Evolutionary conservation across 2,113 vertebrate species (phyloP).

Genomic region (Otus sunia): DNA sequence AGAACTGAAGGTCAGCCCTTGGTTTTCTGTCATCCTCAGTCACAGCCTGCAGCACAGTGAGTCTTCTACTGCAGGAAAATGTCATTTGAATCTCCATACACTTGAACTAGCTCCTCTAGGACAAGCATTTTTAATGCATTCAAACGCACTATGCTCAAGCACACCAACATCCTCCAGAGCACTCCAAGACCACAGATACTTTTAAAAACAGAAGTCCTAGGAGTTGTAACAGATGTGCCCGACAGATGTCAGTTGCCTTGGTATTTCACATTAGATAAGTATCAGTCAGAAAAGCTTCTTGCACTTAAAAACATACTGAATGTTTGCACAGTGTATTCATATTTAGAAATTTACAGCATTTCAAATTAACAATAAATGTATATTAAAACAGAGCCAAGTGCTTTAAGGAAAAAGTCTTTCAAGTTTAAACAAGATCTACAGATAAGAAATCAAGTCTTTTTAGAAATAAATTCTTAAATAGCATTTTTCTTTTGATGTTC

Average conservation of each 20-base stretch:
- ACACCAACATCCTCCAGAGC: background rate
- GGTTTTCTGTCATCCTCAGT: background rate
- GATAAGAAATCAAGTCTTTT: background rate
- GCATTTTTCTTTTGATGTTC: background rate
- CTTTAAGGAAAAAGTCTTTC: background rate
- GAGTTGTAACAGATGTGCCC: background rate
- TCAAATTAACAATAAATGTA: background rate
- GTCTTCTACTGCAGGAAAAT: background rate
- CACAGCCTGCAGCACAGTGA: background rate
- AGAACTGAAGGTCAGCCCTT: background rate
- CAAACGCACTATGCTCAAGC: background rate
- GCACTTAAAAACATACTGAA: background rate
- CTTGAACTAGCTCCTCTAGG: background rate
- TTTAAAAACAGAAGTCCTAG: background rate
- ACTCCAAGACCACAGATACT: background rate
- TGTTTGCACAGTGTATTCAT: background rate
- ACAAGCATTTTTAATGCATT: background rate
- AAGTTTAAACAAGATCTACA: background rate
- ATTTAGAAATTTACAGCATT: background rate
- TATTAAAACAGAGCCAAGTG: background rate
- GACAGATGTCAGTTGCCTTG: background rate
- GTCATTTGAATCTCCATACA: background rate
- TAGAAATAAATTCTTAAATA: background rate
- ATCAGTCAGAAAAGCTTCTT: background rate
- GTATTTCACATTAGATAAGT: background rate